Percentiles rank a stretch among this genome's conserved stretches.
These are phyloP conservation scores for Psix sp. DNA, from an alignment of 1,140 invertebrate genomes.

Conservation along the genomic window DNA sequence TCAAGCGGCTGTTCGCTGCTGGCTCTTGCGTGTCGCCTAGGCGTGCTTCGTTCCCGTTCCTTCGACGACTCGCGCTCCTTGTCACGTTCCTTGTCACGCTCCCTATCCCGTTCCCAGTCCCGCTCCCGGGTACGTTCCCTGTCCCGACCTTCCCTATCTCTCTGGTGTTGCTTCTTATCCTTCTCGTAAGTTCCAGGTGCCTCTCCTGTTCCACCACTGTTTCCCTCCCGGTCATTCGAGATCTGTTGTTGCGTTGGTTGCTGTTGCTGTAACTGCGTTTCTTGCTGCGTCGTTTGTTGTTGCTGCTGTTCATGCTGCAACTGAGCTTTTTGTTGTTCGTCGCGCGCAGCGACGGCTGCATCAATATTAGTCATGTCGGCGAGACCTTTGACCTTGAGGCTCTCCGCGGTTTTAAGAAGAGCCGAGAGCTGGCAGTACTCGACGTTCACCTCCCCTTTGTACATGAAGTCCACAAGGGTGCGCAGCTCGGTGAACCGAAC, in stretches of 20 bases:
- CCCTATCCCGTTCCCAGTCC: conserved; percentile 4
- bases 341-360: conserved; percentile 70
- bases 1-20: conserved; percentile 68
- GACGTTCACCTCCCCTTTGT: conserved; percentile 96
- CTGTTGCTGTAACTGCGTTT: conserved; percentile 58
- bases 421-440: conserved; percentile 93
- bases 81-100: conserved; percentile 24
- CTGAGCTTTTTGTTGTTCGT: conserved; percentile 66
- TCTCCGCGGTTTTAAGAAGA: conserved; percentile 94
- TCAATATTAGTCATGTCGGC: conserved; percentile 93
- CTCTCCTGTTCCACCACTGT: too few species aligned
- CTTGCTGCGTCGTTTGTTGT: conserved; percentile 21
- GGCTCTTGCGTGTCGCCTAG: conserved; percentile 35
- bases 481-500: conserved; percentile 92
- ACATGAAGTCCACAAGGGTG: conserved; percentile 96
- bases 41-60: conserved; percentile 48
- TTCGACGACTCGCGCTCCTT: conserved; percentile 54
- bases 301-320: conserved; percentile 59
- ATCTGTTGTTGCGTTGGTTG: conserved; percentile 43
- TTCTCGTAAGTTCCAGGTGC: conserved; percentile 49
- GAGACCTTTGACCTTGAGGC: conserved; percentile 92
- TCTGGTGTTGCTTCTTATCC: conserved; percentile 55
- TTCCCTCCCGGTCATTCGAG: conserved; percentile 22
- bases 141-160: conserved; percentile 6
- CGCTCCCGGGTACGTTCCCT: conserved; percentile 12